Base-by-base conservation (phyloP, 2,113 vertebrate genomes). In the Cebidichthys violaceus region DNA sequence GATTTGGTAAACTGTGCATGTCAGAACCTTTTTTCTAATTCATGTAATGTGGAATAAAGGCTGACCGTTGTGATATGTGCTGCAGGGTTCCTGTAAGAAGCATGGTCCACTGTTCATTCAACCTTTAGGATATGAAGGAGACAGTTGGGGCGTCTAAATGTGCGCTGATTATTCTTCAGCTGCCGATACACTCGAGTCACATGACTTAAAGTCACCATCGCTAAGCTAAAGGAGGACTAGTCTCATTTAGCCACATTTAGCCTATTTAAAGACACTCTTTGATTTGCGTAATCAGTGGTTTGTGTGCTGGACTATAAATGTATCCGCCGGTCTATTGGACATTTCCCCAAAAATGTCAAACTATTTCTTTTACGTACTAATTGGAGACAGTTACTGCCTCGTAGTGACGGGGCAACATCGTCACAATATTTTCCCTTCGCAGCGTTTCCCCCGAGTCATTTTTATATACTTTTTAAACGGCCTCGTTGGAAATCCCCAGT, bases 401-500 rank as follows among this genome's bases (percentile, higher is more conserved):
- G 3, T 33, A 33, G 33, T 33, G 33, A 33, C 5, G 4, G 33
- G 33, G 33, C 5, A 33, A 33, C 33, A 33, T 33, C 33, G 33
- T 33, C 33, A 33, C 33, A 33, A 33, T 33, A 5, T 33, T 31
- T 33, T 33, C 33, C 33, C 33, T 6, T 33, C 6, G 33, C 33
- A 33, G 33, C 33, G 33, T 33, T 33, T 33, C 33, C 33, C 33
- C 33, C 33, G 33, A 33, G 33, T 33, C 5, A 33, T 33, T 33
- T 33, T 33, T 33, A 33, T 33, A 6, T 33, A 33, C 33, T 33
- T 33, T 33, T 33, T 4, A 74, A 69, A 4, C 15, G 24, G 76
- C 62, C 61, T 79, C 55, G 37, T 0, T 57, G 75, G 72, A 83
- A 85, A 82, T 70, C 79, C 79, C 76, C 41, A 7, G 54, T 39